Evolutionary conservation across 2,113 vertebrate species (phyloP), one percentile per base, ranked within the genome.

Genomic region (Nipponia nippon): DNA sequence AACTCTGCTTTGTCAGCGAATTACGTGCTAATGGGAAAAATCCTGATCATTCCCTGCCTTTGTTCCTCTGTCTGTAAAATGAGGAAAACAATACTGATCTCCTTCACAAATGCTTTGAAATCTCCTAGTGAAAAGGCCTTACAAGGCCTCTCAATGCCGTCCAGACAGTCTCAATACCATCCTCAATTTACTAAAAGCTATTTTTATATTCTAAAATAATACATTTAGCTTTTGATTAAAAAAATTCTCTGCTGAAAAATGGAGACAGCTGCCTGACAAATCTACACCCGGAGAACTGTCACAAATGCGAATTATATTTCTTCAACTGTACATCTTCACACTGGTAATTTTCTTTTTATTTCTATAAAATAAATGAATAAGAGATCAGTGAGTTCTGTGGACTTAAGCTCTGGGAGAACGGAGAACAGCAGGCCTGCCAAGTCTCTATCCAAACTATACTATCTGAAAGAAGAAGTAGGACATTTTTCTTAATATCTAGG

Each of bases 301-400:
- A 82, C 65, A 81, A 87, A 56, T 0, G 7, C 56, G 44, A 82
- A 95, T 89, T 50, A 10, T 47, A 47, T 94, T 95, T 87, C 80
- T 84, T 89, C 65, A 85, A 61, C 56, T 61, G 61, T 72, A 82
- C 70, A 55, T 84, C 73, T 89, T 65, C 65, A 61, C 44, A 56
- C 36, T 32, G n/a, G 53, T 73, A 36, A 70, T 89, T 96, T 92
- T 66, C 36, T 66, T 94, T 92, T 89, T 91, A 76, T 87, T 95
- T 79, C 91, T 83, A n/a, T 72, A 30, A 95, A 97, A 87, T 70
- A 94, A 94, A 75, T 81, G 47, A 93, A 1, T 56, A 91, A 95
- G 81, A 84, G 49, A 89, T 84, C 65, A 65, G 77, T n/a, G 49
- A 46, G 11, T 79, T 95, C 66, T 85, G 53, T 65, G 91, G 70